These are phyloP conservation scores for Thereva unica DNA, from an alignment of 2,888 invertebrate species.

Conservation along the genomic window DNA sequence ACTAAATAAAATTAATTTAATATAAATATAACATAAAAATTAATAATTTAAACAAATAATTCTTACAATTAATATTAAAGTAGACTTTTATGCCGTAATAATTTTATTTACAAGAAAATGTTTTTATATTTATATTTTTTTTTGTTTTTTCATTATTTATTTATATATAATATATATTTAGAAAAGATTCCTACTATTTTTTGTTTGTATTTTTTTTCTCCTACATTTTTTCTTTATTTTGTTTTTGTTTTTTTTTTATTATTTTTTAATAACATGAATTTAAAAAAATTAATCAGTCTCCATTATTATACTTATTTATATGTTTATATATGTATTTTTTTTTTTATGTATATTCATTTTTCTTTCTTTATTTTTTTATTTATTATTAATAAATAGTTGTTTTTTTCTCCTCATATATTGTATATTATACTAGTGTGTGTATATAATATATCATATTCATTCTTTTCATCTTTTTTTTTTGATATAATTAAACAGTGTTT, in stretches of 20 bases:
- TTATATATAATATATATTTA: no score
- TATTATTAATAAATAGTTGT: not conserved
- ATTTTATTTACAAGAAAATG: no score
- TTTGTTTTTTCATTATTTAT: conserved; percentile 14
- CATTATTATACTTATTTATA: conserved; percentile 19
- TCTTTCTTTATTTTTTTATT: no score
- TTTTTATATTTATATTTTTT: conserved; percentile 10
- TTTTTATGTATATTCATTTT: no score
- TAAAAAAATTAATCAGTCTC: conserved; percentile 37
- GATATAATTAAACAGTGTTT: not conserved
- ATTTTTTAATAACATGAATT: not conserved
- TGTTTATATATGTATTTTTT: no score
- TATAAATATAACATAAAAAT: no score
- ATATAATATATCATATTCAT: not conserved
- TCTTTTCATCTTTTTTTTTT: not conserved
- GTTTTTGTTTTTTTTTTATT: conserved; percentile 4
- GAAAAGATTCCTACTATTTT: no score
- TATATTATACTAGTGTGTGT: not conserved
- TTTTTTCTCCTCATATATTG: not conserved
- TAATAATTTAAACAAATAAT: no score
- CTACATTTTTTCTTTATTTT: conserved; percentile 12
- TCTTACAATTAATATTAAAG: no score
- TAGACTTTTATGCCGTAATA: no score
- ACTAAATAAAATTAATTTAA: no score
- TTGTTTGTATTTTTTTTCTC: no score